Percentiles rank a stretch among this genome's conserved stretches.
Conservation (phyloP, 2,113 vertebrate species). For the Capricornis sumatraensis region DNA sequence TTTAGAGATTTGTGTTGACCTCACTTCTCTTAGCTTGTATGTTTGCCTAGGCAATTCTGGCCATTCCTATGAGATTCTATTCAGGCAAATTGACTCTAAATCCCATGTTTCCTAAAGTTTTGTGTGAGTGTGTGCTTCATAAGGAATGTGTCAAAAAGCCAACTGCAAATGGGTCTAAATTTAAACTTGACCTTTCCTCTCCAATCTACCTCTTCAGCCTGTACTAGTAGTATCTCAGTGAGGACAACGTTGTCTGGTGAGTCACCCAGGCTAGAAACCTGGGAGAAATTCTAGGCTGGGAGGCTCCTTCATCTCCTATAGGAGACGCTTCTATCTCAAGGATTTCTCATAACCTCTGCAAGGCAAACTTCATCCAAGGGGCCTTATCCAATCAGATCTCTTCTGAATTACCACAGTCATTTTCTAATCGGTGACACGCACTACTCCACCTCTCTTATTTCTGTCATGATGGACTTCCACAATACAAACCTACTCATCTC, state of each 20-base stretch:
- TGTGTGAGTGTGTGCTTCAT: not conserved
- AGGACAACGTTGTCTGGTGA: not conserved
- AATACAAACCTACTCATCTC: not conserved
- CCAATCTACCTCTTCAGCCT: not conserved
- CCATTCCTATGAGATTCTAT: not conserved
- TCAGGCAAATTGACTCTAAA: not conserved
- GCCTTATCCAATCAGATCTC: too few species aligned
- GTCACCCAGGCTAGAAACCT: not conserved
- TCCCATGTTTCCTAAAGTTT: not conserved
- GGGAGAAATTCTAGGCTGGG: not conserved
- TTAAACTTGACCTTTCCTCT: not conserved
- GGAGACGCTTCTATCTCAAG: rapidly evolving
- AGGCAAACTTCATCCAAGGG: rapidly evolving
- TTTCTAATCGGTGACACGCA: not conserved
- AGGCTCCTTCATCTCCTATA: not conserved
- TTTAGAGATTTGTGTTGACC: not conserved
- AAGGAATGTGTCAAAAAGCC: not conserved
- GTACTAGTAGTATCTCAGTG: too few species aligned
- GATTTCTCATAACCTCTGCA: not conserved
- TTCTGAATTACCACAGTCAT: not conserved
- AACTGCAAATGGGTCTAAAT: not conserved
- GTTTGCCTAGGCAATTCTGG: not conserved
- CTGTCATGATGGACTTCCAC: not conserved
- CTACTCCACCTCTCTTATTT: too few species aligned
- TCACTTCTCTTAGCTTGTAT: not conserved